Evolutionary conservation across 2,113 vertebrate genomes (phyloP).

Genomic region (Corythornis cristatus): DNA sequence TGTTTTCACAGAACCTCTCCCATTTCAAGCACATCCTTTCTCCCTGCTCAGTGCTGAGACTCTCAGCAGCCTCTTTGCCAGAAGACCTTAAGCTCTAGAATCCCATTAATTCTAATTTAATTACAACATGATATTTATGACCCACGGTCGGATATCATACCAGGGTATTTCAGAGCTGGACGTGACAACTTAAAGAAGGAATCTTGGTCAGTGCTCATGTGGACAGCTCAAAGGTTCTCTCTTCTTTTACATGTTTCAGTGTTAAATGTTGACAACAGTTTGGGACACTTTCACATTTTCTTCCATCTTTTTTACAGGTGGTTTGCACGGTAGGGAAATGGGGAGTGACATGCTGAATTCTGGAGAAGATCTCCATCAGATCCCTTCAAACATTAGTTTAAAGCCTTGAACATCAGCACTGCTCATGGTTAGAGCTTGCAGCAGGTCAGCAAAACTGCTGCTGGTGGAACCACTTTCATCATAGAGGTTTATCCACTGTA

Average conservation of each 20-base stretch:
- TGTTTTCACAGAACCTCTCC: background rate
- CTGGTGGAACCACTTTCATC: background rate
- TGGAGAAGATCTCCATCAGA: background rate
- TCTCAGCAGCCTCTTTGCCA: background rate
- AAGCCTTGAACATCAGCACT: background rate
- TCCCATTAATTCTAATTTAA: background rate
- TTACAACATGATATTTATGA: background rate
- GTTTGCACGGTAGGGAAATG: background rate
- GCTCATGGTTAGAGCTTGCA: background rate
- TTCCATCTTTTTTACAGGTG: background rate
- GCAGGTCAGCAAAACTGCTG: background rate
- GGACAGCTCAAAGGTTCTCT: background rate
- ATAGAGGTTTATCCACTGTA: background rate
- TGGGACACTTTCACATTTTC: background rate
- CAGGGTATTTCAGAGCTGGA: background rate
- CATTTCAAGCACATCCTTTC: background rate
- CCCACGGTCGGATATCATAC: background rate
- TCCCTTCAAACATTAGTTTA: background rate
- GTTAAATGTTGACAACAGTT: background rate
- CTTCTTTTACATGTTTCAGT: background rate
- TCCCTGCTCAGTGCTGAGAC: background rate
- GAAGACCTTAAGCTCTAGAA: background rate
- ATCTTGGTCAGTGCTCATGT: background rate
- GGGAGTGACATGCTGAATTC: background rate
- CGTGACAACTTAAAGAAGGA: fast-evolving